Base-by-base conservation (phyloP, 2,888 invertebrate genomes). In the Nomada ruficornis region DNA sequence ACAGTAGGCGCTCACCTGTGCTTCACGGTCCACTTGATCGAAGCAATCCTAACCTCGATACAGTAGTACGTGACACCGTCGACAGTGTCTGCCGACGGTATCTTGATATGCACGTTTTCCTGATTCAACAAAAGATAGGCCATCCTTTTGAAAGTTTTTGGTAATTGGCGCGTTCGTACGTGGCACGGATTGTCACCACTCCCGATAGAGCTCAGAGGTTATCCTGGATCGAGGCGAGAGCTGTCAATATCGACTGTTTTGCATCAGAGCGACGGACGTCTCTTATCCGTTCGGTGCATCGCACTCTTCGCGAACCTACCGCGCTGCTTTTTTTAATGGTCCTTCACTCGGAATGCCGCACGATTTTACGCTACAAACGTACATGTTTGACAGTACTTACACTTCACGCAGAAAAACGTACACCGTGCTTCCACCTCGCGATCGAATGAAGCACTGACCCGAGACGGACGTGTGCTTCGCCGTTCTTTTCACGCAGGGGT, bases 11-110 rank as follows among this genome's bases (percentile, higher is more conserved):
- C 83, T 83, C 86, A 92, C 86, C 99, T 96, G 94, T 97, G 97
- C 89, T 96, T 96, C 11, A 98, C 96, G 85, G 95, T 96, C 99
- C 99, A 99, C 80, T 95, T 95, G 79, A 97, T 95, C 80, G 95
- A 94, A n/a, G 95, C 96, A 29, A 98, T 95, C 90, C 95, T 95
- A 89, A 97, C 95, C 90, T 95, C 94, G 84, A 98, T 97, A 90
- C 95, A 95, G 92, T 98, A 98, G 93, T 95, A 96, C 0, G 96
- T 96, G 78, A 97, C 95, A 89, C 95, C 96, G 73, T 96, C 96
- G 83, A 95, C 95, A 87, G 96, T 96, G 83, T 95, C 95, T 50
- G 95, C 95, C 76, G 95, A 95, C 47, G 96, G 96, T 85, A 98
- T 96, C 89, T 95, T 95, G 74, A 97, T 95, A 68, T 94, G 94